Conservation (phyloP, 2,888 invertebrate genomes). For the Xanthostigma xanthostigma region DNA sequence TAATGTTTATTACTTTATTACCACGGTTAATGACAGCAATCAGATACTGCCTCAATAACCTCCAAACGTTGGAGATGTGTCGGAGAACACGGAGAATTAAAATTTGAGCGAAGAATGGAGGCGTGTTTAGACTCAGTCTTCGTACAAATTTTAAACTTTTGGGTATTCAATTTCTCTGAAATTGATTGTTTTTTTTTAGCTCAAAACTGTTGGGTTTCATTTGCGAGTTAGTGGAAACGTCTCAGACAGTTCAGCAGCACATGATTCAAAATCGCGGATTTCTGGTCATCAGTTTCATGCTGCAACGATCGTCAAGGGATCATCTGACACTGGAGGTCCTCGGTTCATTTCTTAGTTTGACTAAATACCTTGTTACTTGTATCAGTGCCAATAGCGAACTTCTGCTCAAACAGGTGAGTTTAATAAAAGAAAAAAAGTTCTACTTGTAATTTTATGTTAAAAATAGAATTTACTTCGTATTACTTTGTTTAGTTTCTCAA, state of each 20-base stretch:
- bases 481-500: no score
- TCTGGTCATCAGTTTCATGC: slow-evolving; percentile 92
- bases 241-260: slow-evolving; percentile 96
- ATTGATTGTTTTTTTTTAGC: slow-evolving; percentile 36
- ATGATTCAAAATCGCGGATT: slow-evolving; percentile 98
- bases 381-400: slow-evolving; percentile 85
- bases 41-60: no score
- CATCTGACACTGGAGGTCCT: slow-evolving; percentile 90
- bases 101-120: no score
- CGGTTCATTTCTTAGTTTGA: slow-evolving; percentile 78
- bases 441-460: no score
- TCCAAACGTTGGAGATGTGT: no score
- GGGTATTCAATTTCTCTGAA: neutral
- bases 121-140: no score
- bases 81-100: no score
- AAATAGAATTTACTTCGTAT: no score
- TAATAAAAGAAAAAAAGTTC: neutral
- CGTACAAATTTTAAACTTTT: no score
- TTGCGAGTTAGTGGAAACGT: slow-evolving; percentile 92
- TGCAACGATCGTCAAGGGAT: slow-evolving; percentile 83
- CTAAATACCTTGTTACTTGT: slow-evolving; percentile 86
- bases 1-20: no score
- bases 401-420: slow-evolving; percentile 73
- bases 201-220: slow-evolving; percentile 93
- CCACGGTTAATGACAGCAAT: no score